Conservation (phyloP, 1,140 invertebrate genomes). For the Zaprionus davidi region DNA sequence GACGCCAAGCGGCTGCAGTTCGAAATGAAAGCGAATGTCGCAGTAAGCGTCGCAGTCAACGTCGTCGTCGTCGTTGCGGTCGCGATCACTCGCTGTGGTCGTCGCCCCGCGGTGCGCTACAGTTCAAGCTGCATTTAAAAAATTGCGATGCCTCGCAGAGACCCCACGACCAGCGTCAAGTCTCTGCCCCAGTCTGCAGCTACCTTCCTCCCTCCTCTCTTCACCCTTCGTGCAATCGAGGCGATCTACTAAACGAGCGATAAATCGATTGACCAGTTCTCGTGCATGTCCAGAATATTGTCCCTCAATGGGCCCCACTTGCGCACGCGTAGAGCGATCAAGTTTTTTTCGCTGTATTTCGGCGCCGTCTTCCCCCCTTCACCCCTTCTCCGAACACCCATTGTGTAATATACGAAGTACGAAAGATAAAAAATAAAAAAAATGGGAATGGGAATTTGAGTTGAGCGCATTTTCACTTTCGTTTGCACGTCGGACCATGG, state of each 20-base stretch:
- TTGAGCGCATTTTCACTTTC: slow-evolving; percentile 63
- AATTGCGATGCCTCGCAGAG: slow-evolving; percentile 24
- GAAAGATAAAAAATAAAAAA: slow-evolving; percentile 37
- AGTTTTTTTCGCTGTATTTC: slow-evolving; percentile 36
- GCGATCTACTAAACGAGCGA: slow-evolving; percentile 40
- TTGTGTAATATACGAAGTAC: slow-evolving; percentile 69
- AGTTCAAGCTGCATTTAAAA: slow-evolving; percentile 77
- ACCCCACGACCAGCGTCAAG: slow-evolving; percentile 17
- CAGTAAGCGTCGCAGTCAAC: slow-evolving; percentile 8
- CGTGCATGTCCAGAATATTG: slow-evolving; percentile 67
- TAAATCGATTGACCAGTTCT: slow-evolving; percentile 67
- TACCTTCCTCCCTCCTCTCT: slow-evolving; percentile 17
- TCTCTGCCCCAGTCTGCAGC: slow-evolving; percentile 12
- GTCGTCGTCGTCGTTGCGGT: slow-evolving; percentile 1
- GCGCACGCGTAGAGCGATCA: slow-evolving; percentile 37
- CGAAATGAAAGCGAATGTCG: slow-evolving; percentile 79
- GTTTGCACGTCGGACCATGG: slow-evolving; percentile 37
- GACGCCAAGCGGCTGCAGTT: slow-evolving; percentile 53
- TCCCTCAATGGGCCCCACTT: slow-evolving; percentile 28
- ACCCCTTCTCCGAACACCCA: slow-evolving; percentile 33
- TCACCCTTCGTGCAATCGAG: slow-evolving; percentile 31
- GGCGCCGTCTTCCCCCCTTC: slow-evolving; percentile 13
- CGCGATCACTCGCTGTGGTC: slow-evolving; percentile 47
- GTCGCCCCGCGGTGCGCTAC: slow-evolving; percentile 72
- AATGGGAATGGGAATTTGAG: slow-evolving; percentile 13